These are phyloP conservation scores for Prionailurus viverrinus DNA, from an alignment of 2,113 vertebrate genomes.

Conservation along the genomic window DNA sequence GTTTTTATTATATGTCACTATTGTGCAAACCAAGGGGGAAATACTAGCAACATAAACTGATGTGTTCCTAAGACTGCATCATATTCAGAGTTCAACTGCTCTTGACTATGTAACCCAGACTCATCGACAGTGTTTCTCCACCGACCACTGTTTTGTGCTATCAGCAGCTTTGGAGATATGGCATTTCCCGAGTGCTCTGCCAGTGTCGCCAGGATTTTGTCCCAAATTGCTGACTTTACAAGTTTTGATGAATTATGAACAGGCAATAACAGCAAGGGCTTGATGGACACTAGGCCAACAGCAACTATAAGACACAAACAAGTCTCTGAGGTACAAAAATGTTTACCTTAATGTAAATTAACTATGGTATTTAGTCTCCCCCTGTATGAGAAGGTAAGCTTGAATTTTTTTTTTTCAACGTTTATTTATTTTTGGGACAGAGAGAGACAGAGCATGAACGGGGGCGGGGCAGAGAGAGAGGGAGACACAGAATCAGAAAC, in stretches of 20 bases:
- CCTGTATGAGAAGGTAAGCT: not conserved
- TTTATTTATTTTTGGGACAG: too few species aligned
- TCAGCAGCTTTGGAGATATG: not conserved
- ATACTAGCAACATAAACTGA: not conserved
- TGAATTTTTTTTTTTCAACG: not conserved
- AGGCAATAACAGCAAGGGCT: not conserved
- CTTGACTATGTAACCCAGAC: not conserved
- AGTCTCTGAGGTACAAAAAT: not conserved
- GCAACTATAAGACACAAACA: not conserved
- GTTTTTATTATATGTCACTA: not conserved
- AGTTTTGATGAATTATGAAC: not conserved
- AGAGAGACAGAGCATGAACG: too few species aligned
- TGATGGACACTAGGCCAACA: not conserved
- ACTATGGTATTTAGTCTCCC: not conserved
- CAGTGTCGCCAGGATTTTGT: not conserved
- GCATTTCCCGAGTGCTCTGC: not conserved
- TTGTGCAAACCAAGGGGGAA: not conserved
- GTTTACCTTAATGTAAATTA: not conserved
- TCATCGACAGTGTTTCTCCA: not conserved
- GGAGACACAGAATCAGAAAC: too few species aligned
- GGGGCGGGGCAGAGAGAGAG: too few species aligned
- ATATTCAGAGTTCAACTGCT: not conserved
- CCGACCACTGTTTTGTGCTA: not conserved
- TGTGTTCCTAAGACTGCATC: not conserved
- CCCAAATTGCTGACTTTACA: not conserved